These are phyloP conservation scores for Schizotus pectinicornis DNA, from an alignment of 2,888 invertebrate species.

Conservation along the genomic window DNA sequence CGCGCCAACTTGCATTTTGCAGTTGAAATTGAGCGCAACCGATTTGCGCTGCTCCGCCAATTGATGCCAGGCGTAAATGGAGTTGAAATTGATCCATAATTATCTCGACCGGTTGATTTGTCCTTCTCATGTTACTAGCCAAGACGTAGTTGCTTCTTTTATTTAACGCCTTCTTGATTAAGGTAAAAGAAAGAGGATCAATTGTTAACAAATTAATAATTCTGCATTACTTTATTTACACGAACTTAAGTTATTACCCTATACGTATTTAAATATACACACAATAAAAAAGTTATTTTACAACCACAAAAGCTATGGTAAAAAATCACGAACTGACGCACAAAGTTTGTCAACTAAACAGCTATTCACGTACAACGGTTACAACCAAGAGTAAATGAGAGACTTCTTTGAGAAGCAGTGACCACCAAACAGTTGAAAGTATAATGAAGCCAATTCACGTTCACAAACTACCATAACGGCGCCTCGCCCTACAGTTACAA, in stretches of 20 bases:
- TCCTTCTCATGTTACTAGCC: no score
- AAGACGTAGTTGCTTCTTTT: no score
- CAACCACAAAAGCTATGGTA: constrained; percentile 34
- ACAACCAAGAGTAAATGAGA: constrained; percentile 27
- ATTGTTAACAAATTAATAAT: constrained; percentile 1
- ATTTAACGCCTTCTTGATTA: no score
- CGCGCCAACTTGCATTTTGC: no score
- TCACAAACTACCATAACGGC: neutral
- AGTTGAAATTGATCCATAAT: no score
- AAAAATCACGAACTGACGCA: constrained; percentile 27
- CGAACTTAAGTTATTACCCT: constrained; percentile 31
- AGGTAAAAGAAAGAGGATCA: constrained; percentile 3
- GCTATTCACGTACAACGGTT: constrained; percentile 28
- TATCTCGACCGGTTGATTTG: no score
- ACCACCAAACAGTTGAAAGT: constrained; percentile 11
- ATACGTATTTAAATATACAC: constrained; percentile 35
- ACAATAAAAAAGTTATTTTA: constrained; percentile 42
- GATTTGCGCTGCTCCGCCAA: no score
- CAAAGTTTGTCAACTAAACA: constrained; percentile 14
- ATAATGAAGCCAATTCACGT: constrained; percentile 5
- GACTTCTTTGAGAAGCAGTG: constrained; percentile 10
- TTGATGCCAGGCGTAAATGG: no score
- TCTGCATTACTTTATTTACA: constrained; percentile 29
- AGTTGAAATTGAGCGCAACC: no score
- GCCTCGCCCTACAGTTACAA: neutral